Evolutionary conservation across 2,113 vertebrate genomes (phyloP).

Genomic region (Corythaeola cristata): DNA sequence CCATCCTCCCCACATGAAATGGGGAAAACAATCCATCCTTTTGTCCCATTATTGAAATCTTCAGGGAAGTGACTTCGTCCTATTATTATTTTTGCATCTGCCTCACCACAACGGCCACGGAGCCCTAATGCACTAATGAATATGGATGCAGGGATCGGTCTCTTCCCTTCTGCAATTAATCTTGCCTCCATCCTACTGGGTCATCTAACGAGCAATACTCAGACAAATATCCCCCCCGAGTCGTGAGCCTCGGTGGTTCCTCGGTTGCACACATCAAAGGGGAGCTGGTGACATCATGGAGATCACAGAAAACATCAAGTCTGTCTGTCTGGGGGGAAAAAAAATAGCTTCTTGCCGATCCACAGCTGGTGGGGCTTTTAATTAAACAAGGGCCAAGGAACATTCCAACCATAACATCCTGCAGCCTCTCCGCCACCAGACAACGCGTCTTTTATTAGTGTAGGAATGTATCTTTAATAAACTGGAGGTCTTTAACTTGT

Average conservation of each 20-base stretch:
- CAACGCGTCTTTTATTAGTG: background rate
- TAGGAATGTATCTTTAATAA: slow-evolving; percentile 52
- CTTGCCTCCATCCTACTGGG: background rate
- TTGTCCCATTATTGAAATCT: background rate
- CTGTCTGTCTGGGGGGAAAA: background rate
- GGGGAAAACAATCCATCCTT: background rate
- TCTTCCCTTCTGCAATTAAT: background rate
- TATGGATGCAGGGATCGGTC: background rate
- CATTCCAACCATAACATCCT: slow-evolving; percentile 68
- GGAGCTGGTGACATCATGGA: slow-evolving; percentile 17
- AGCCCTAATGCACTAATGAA: background rate
- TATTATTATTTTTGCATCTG: background rate
- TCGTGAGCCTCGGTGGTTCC: background rate
- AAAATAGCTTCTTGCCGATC: background rate
- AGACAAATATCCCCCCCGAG: background rate
- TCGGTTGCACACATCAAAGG: slow-evolving; percentile 11
- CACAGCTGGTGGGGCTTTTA: slow-evolving; percentile 45
- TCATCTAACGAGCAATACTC: background rate
- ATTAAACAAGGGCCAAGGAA: background rate
- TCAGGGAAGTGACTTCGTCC: background rate
- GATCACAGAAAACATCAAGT: slow-evolving; percentile 26
- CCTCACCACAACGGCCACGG: background rate
- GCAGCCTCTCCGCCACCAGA: slow-evolving; percentile 49
- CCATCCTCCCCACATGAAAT: background rate
- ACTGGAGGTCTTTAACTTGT: background rate